A percentile compares a stretch with the other conserved stretches of the same genome.
Conservation (phyloP, 1,140 invertebrate genomes). For the Drosophila bocqueti region DNA sequence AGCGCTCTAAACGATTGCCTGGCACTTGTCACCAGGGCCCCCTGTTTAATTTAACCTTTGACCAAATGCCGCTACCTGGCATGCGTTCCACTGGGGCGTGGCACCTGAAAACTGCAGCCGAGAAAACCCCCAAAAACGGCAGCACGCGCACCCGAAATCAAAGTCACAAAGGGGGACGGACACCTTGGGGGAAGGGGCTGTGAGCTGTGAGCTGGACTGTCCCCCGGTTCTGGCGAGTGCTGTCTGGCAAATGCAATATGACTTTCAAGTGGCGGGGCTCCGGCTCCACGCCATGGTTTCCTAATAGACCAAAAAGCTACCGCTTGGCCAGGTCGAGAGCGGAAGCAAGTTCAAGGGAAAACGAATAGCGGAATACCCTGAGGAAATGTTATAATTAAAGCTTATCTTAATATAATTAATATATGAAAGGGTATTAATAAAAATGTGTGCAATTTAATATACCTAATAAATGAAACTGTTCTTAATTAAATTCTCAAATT, state of each 20-base stretch:
- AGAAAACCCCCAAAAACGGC: constrained; percentile 14
- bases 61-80: constrained; percentile 77
- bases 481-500: background rate
- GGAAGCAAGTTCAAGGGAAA: constrained; percentile 29
- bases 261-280: constrained; percentile 65
- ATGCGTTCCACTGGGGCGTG: constrained; percentile 57
- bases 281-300: constrained; percentile 53
- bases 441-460: background rate
- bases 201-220: constrained; percentile 6
- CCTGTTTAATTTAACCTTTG: constrained; percentile 78
- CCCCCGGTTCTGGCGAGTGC: constrained; percentile 42
- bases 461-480: background rate
- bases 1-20: constrained; percentile 74
- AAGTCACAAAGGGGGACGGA: constrained; percentile 41
- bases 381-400: background rate
- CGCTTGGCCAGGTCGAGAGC: constrained; percentile 56
- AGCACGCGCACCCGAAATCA: constrained; percentile 68
- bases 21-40: constrained; percentile 77
- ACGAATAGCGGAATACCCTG: background rate
- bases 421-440: background rate
- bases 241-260: constrained; percentile 70
- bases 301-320: constrained; percentile 78
- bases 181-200: background rate
- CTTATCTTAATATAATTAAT: background rate
- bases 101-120: constrained; percentile 35